Conservation (phyloP, 2,888 invertebrate genomes). For the Andricus quercusramuli region DNA sequence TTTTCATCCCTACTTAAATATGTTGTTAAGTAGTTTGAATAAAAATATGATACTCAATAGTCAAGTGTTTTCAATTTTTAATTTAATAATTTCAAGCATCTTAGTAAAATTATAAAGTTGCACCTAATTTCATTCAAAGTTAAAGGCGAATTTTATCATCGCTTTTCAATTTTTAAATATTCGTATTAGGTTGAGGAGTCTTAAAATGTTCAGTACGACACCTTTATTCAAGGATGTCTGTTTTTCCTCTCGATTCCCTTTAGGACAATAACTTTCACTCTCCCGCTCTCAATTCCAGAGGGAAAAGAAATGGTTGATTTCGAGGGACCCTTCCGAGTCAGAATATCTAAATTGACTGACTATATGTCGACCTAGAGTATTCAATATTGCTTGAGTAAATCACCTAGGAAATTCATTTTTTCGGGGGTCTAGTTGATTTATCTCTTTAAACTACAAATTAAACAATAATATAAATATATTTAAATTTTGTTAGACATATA, state of each 20-base stretch:
- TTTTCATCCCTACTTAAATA: too few relatives aligned
- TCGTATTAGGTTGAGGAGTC: not conserved
- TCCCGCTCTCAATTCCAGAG: conserved; percentile 22
- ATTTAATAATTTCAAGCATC: too few relatives aligned
- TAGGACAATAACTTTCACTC: conserved; percentile 4
- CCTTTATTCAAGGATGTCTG: not conserved
- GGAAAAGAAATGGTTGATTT: conserved; percentile 16
- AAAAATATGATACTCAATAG: too few relatives aligned
- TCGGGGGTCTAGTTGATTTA: not conserved
- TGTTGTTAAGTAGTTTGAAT: too few relatives aligned
- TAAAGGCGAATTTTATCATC: not conserved
- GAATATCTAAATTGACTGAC: not conserved
- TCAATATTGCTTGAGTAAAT: not conserved
- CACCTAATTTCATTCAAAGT: too few relatives aligned
- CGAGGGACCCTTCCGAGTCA: not conserved
- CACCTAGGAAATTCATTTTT: not conserved
- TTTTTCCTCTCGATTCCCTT: conserved; percentile 11
- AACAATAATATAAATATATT: not conserved
- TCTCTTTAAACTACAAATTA: not conserved
- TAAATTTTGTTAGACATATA: not conserved
- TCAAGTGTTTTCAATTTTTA: too few relatives aligned
- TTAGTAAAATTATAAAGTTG: too few relatives aligned
- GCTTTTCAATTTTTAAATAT: not conserved
- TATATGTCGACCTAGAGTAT: not conserved
- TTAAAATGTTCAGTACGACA: not conserved